Evolutionary conservation across 2,888 invertebrate species (phyloP).

Genomic region (Cataglyphis altisquamis): DNA sequence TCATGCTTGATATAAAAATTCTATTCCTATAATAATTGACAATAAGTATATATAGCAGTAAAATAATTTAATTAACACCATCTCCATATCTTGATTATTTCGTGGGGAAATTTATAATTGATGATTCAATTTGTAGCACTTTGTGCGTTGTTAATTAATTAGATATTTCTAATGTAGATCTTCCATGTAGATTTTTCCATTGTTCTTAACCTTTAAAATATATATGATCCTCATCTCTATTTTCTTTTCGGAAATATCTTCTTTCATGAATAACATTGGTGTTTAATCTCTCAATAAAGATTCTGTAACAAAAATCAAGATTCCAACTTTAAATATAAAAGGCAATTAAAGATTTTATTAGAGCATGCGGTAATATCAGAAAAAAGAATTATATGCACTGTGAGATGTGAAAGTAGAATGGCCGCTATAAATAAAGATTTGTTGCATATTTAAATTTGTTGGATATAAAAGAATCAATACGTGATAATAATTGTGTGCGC

Average conservation of each 20-base stretch:
- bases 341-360: background rate
- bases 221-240: background rate
- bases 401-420: background rate
- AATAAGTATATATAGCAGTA: background rate
- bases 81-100: background rate
- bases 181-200: background rate
- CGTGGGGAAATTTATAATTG: background rate
- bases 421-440: conserved; percentile 3
- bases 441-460: conserved; percentile 31
- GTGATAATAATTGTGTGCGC: conserved; percentile 25
- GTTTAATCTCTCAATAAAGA: background rate
- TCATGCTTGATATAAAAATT: background rate
- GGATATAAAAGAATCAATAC: conserved; percentile 22
- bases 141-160: background rate
- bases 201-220: background rate
- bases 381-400: background rate
- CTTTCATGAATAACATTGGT: background rate
- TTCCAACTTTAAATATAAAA: background rate
- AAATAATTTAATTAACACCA: background rate
- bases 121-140: background rate
- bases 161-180: background rate
- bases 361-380: background rate
- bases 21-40: background rate
- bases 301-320: conserved; percentile 45
- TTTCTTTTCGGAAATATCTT: background rate